These are phyloP conservation scores for Scrobipalpa atriplicella DNA, from an alignment of 2,888 invertebrate species.

Conservation along the genomic window DNA sequence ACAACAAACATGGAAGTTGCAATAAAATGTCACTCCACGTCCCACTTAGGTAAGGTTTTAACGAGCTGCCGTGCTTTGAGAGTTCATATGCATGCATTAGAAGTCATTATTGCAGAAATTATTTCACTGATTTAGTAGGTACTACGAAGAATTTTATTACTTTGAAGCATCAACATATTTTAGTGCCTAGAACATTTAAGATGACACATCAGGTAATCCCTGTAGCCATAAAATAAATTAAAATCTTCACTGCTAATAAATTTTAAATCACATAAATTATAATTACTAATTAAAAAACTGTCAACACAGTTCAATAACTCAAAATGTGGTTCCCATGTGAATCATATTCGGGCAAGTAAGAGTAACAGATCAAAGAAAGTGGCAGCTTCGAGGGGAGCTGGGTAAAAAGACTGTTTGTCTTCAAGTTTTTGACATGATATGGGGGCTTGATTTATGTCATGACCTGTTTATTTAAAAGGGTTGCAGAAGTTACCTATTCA, in stretches of 20 bases:
- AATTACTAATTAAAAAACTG: conserved; percentile 37
- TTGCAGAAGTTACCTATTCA: too few species aligned
- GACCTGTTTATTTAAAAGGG: not conserved
- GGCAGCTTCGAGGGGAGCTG: conserved; percentile 32
- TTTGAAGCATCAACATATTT: conserved; percentile 4
- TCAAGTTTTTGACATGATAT: conserved; percentile 37
- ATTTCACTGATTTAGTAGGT: conserved; percentile 12
- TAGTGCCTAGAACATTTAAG: not conserved
- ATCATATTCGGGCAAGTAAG: conserved; percentile 33
- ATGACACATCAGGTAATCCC: not conserved
- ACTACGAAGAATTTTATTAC: not conserved
- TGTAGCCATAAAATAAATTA: conserved; percentile 11
- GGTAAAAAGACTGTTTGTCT: conserved; percentile 37
- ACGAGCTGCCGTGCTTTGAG: conserved; percentile 19
- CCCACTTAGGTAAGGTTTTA: conserved; percentile 27
- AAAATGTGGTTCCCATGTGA: conserved; percentile 40
- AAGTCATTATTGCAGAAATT: not conserved
- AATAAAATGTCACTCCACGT: conserved; percentile 30
- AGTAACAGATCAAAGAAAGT: conserved; percentile 37
- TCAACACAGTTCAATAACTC: conserved; percentile 33
- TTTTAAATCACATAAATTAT: conserved; percentile 33
- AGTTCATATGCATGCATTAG: conserved; percentile 18
- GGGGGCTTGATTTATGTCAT: conserved; percentile 31
- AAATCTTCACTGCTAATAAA: conserved; percentile 26
- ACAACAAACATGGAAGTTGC: conserved; percentile 18